Conservation (phyloP, 2,797 vertebrate species). For the Limosa lapponica region DNA sequence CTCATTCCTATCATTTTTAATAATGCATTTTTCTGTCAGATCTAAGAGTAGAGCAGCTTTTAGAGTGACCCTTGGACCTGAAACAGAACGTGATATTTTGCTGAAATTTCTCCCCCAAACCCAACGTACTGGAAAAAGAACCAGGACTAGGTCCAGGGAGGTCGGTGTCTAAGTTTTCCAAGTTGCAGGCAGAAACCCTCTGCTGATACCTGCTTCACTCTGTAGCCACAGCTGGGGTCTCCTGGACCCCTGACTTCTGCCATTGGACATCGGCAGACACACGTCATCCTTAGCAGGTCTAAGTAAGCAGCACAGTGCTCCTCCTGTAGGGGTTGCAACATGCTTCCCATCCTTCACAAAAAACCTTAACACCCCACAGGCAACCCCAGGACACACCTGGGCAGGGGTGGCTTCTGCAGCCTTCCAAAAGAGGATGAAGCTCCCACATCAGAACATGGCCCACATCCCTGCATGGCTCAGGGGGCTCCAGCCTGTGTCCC, state of each 20-base stretch:
- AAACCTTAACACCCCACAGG: fast-evolving
- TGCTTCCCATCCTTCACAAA: neutral
- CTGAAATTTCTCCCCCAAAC: neutral
- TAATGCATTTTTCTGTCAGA: neutral
- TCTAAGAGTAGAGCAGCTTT: neutral
- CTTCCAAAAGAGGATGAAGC: neutral
- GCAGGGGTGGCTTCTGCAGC: neutral
- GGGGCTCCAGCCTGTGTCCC: fast-evolving
- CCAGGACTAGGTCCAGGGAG: neutral
- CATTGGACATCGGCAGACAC: neutral
- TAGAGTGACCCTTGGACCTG: neutral
- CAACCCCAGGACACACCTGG: neutral
- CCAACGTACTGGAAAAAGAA: neutral
- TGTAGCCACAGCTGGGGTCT: neutral
- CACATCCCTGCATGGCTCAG: no score
- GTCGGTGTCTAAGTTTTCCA: neutral
- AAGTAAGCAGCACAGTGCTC: neutral
- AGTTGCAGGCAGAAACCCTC: neutral
- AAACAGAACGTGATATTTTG: neutral
- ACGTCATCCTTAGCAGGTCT: fast-evolving
- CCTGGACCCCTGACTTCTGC: neutral
- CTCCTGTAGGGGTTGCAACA: fast-evolving
- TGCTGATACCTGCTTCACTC: neutral
- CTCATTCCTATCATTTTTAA: neutral
- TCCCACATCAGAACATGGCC: fast-evolving